Evolutionary conservation across 2,888 invertebrate species (phyloP).

Genomic region (Euzophera pinguis): DNA sequence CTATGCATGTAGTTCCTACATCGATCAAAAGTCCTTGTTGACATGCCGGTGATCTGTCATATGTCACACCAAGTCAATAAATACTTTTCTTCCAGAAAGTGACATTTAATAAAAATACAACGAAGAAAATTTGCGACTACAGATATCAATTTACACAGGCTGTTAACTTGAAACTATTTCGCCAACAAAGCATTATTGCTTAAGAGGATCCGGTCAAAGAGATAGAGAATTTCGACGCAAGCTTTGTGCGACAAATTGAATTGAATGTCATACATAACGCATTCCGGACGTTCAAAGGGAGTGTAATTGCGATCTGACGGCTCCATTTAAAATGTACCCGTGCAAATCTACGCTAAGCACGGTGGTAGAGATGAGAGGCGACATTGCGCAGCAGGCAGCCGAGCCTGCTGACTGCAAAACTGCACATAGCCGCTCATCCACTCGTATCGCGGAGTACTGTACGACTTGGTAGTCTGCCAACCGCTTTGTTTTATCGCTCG

Average conservation of each 20-base stretch:
- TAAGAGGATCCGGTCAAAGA: conserved; percentile 64
- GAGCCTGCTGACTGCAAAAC: conserved; percentile 48
- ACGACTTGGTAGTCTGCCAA: conserved; percentile 73
- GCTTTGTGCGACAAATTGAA: conserved; percentile 74
- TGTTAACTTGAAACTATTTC: conserved; percentile 48
- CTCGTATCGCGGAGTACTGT: conserved; percentile 52
- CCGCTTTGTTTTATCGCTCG: conserved; percentile 70
- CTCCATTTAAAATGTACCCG: conserved; percentile 74
- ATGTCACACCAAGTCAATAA: conserved; percentile 23
- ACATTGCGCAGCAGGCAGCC: conserved; percentile 26
- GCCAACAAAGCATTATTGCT: conserved; percentile 59
- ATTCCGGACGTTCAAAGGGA: conserved; percentile 72
- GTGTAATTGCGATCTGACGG: conserved; percentile 73
- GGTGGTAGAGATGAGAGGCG: conserved; percentile 30
- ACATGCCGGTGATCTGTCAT: conserved; percentile 43
- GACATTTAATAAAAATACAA: background rate
- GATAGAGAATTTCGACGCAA: conserved; percentile 66
- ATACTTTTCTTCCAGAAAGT: background rate
- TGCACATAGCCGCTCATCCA: conserved; percentile 64
- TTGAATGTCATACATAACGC: conserved; percentile 73
- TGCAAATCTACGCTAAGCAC: conserved; percentile 64
- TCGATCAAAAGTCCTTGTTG: conserved; percentile 24
- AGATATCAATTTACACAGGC: conserved; percentile 33
- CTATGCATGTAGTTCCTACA: conserved; percentile 45
- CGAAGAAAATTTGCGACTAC: conserved; percentile 7